phyloP scores from a whole-genome alignment of 2,113 vertebrate species.

The Elaphurus davidianus region DNA sequence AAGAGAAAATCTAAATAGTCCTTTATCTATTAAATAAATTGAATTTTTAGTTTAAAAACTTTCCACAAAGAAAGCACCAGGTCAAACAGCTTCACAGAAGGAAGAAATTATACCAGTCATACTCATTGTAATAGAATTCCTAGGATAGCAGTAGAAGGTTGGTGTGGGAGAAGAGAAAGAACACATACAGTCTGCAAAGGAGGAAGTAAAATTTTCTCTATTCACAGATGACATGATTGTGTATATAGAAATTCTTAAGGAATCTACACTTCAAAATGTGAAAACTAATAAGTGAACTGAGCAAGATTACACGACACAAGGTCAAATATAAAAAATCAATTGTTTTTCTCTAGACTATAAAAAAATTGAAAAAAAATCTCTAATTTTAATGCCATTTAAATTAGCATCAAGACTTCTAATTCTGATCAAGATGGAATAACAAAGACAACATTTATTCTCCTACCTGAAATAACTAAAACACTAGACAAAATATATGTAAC shows the following conservation, averaged over 20 bases:
- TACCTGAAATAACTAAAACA: background rate
- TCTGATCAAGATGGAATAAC: background rate
- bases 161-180: background rate
- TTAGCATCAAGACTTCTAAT: background rate
- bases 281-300: conserved; percentile 4
- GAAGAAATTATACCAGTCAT: background rate
- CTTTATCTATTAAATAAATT: background rate
- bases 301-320: background rate
- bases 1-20: background rate
- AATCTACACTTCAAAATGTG: background rate
- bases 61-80: background rate
- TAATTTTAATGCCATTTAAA: background rate
- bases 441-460: background rate
- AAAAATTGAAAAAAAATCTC: background rate
- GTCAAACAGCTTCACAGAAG: background rate
- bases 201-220: background rate
- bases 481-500: background rate
- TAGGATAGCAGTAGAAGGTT: background rate
- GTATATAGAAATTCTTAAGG: background rate
- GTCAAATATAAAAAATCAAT: background rate
- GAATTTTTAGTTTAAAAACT: background rate
- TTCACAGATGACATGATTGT: background rate
- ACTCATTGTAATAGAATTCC: background rate
- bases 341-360: background rate
- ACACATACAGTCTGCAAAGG: background rate